Evolutionary conservation across 2,888 invertebrate species (phyloP).

Genomic region (Elmis aenea): DNA sequence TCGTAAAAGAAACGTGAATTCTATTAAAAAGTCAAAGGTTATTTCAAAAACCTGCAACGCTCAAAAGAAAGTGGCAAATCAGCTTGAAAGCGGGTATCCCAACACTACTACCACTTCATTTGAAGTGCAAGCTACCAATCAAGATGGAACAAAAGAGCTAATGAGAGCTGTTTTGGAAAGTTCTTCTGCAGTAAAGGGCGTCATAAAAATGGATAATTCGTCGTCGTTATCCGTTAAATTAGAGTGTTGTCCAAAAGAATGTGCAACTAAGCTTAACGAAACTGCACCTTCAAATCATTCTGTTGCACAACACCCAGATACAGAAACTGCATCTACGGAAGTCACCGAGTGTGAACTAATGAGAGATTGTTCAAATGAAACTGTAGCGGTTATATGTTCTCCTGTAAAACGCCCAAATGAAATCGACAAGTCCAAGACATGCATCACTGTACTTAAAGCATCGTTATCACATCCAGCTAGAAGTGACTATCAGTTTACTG

Average conservation of each 20-base stretch:
- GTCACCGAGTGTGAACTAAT: constrained; percentile 26
- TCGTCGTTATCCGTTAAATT: constrained; percentile 12
- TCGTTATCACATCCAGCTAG: too few species aligned
- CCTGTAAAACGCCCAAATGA: too few species aligned
- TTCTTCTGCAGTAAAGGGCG: constrained; percentile 12
- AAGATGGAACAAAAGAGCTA: constrained; percentile 9
- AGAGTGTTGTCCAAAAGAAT: constrained; percentile 2
- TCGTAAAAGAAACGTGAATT: too few species aligned
- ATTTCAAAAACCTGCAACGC: too few species aligned
- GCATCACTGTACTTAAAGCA: too few species aligned
- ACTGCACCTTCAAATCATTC: neutral
- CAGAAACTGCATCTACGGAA: neutral
- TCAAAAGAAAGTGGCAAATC: too few species aligned
- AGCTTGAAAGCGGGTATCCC: too few species aligned
- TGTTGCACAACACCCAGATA: neutral
- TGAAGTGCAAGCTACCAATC: constrained; percentile 10
- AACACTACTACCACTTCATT: constrained; percentile 13
- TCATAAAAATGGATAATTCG: constrained; percentile 13
- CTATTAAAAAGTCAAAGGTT: too few species aligned
- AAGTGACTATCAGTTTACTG: too few species aligned
- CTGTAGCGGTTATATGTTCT: constrained; percentile 8
- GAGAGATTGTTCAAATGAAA: constrained; percentile 26
- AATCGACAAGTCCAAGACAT: too few species aligned
- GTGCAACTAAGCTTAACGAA: neutral
- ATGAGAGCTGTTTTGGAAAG: constrained; percentile 14